Evolutionary conservation across 2,888 invertebrate genomes (phyloP).

Genomic region (Coremacera marginata): DNA sequence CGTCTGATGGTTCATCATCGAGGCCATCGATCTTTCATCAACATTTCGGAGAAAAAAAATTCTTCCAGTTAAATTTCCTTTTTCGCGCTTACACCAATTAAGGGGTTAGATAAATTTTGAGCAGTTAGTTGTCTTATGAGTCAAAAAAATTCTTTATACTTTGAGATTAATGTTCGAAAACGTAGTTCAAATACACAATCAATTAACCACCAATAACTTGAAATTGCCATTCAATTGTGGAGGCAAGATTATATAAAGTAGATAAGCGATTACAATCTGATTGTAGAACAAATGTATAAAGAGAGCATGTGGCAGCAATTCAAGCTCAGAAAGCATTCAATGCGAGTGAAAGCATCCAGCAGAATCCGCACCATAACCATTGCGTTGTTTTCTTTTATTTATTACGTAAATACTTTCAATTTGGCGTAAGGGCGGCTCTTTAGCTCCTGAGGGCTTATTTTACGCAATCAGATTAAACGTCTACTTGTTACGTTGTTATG

Average conservation of each 20-base stretch:
- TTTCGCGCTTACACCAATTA: too few species aligned
- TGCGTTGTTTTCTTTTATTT: background rate
- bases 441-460: slow-evolving; percentile 49
- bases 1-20: too few species aligned
- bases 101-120: too few species aligned
- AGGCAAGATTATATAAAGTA: background rate
- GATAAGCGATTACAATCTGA: background rate
- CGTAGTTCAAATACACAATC: background rate
- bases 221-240: background rate
- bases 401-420: slow-evolving; percentile 23
- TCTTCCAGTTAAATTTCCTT: too few species aligned
- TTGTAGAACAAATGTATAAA: background rate
- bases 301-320: background rate
- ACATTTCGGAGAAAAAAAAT: too few species aligned
- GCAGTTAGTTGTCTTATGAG: too few species aligned
- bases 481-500: slow-evolving; percentile 8
- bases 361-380: background rate
- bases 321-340: background rate
- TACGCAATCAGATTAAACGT: slow-evolving; percentile 50
- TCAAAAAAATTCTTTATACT: too few species aligned
- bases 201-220: background rate
- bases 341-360: background rate
- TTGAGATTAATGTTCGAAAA: background rate
- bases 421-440: slow-evolving; percentile 18
- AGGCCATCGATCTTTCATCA: too few species aligned